Evolutionary conservation across 2,113 vertebrate genomes (phyloP), one percentile per base, ranked within the genome.

Genomic region (Prinia subflava): DNA sequence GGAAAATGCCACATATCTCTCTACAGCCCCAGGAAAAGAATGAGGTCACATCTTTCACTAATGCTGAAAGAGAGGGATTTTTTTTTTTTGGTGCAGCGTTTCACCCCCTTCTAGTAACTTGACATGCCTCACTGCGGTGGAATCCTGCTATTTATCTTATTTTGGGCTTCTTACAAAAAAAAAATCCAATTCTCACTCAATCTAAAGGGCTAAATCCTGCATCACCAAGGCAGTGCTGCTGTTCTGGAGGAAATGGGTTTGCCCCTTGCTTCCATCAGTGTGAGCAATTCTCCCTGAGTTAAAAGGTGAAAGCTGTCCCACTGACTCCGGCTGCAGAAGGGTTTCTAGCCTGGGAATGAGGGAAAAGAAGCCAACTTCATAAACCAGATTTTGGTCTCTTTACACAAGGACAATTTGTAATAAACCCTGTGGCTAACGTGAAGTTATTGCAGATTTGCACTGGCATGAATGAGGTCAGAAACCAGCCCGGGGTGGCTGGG

Each of bases 381-480:
- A 91, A 96, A 94, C 68, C 94, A 83, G 77, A 56, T 94, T 96
- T 80, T 75, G 76, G 92, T 96, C 94, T 97, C 96, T 96, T 96
- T 96, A 23, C 94, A 95, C 95, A 96, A 87, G 87, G 95, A 95
- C 95, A 97, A 96, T 96, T 95, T 95, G 83, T 31, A 96, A 95
- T 92, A 96, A 96, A 95, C 52, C 93, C 95, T 90, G 88, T 96
- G 95, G 94, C 94, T 95, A 95, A 87, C 57, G 0, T 33, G 55
- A 96, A 96, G 90, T 81, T 96, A 96, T 95, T 95, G 93, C 88
- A 90, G 90, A 83, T 92, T 87, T 94, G 88, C 88, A 91, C 88
- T 64, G 93, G 95, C 71, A 95, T 68, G 91, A 95, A 96, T 96
- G 95, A 97, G 94, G 92, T 96, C 96, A 97, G 94, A 79, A 93